Conservation (phyloP, 2,888 invertebrate genomes). For the Orgyia antiqua region DNA sequence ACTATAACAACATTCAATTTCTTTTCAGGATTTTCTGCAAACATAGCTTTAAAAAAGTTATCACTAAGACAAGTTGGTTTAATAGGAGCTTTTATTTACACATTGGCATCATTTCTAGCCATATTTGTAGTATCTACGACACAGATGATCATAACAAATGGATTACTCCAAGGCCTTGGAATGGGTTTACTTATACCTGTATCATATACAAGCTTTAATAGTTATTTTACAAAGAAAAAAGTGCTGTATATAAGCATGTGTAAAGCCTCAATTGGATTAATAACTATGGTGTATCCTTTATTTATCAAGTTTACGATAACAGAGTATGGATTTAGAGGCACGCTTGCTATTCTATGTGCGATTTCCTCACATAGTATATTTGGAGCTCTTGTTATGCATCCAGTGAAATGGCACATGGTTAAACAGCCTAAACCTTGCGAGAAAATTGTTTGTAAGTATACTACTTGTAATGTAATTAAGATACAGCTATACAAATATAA, state of each 20-base stretch:
- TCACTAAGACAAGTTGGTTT: constrained; percentile 82
- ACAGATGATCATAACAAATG: constrained; percentile 81
- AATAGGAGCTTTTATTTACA: constrained; percentile 80
- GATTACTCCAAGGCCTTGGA: constrained; percentile 81
- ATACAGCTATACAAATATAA: no score
- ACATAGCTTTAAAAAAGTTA: constrained; percentile 80
- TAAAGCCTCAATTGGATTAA: constrained; percentile 83
- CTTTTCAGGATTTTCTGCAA: constrained; percentile 81
- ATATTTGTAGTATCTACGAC: constrained; percentile 80
- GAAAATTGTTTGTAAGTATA: constrained; percentile 63
- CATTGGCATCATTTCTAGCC: constrained; percentile 79
- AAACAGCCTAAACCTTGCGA: constrained; percentile 57
- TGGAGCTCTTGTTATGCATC: constrained; percentile 84
- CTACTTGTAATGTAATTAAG: no score
- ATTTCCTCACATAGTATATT: constrained; percentile 82
- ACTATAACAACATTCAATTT: no score
- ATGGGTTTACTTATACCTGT: constrained; percentile 86
- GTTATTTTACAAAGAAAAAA: constrained; percentile 84
- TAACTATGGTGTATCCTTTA: constrained; percentile 82
- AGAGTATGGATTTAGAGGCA: constrained; percentile 84
- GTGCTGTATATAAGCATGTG: constrained; percentile 84
- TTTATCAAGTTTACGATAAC: constrained; percentile 80
- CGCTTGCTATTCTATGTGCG: constrained; percentile 82
- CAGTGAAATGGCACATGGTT: constrained; percentile 84
- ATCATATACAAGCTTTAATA: constrained; percentile 84